Conservation (phyloP, 2,797 vertebrate species). For the Propithecus deckenii region DNA sequence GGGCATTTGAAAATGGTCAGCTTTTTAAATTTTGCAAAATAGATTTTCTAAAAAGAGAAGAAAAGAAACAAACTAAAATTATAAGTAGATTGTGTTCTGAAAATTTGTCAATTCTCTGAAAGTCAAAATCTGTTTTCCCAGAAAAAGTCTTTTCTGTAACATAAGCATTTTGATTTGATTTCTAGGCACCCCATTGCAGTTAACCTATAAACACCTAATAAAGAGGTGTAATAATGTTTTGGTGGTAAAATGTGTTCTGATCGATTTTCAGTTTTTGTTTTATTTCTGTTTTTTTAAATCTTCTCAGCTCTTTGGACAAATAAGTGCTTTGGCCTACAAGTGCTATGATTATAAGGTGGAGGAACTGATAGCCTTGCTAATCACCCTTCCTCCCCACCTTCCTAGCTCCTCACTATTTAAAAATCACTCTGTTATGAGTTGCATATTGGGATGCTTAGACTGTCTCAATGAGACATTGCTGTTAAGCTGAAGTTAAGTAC, state of each 20-base stretch:
- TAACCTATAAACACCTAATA: constrained; percentile 7
- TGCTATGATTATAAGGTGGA: background rate
- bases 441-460: background rate
- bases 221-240: background rate
- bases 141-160: background rate
- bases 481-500: background rate
- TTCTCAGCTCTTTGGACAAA: background rate
- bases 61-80: background rate
- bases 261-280: background rate
- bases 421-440: background rate
- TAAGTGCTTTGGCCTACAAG: background rate
- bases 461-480: background rate
- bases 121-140: background rate
- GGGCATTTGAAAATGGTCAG: background rate
- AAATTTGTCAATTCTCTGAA: constrained; percentile 32
- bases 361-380: background rate
- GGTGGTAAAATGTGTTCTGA: background rate
- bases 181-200: background rate
- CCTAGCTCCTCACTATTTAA: background rate
- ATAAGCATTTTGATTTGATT: background rate
- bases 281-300: background rate
- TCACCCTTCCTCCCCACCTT: background rate
- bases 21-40: constrained; percentile 36
- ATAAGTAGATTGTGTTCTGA: background rate
- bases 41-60: background rate